phyloP scores from a whole-genome alignment of 2,888 invertebrate genomes.

The Cinara cedri region DNA sequence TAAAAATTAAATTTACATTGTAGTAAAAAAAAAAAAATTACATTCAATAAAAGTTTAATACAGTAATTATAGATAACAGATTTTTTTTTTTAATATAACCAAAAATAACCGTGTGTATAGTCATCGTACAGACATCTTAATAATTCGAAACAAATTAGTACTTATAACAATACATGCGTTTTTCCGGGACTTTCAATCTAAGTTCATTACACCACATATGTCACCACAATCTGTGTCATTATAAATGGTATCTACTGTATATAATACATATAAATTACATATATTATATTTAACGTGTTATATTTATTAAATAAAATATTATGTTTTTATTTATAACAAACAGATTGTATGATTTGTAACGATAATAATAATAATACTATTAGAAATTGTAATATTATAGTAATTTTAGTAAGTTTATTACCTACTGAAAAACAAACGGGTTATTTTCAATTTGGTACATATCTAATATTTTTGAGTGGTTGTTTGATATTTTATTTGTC shows the following conservation, averaged over 20 bases:
- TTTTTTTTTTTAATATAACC: background rate
- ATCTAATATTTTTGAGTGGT: slow-evolving; percentile 31
- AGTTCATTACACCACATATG: no score
- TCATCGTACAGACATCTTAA: slow-evolving; percentile 1
- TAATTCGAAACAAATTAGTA: no score
- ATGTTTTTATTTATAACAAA: slow-evolving; percentile 25
- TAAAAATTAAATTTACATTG: no score
- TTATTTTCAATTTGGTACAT: slow-evolving; percentile 6
- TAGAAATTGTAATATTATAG: slow-evolving; percentile 20
- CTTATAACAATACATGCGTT: no score
- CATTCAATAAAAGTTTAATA: no score
- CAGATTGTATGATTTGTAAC: slow-evolving; percentile 23
- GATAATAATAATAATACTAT: slow-evolving; percentile 14
- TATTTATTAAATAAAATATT: background rate
- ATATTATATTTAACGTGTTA: slow-evolving; percentile 11
- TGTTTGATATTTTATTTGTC: slow-evolving; percentile 40
- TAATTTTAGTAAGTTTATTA: slow-evolving; percentile 16
- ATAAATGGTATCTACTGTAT: no score
- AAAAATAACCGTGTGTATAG: background rate
- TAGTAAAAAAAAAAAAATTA: no score
- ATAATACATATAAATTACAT: background rate
- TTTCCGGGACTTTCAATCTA: no score
- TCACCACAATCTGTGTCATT: no score
- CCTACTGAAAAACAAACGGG: slow-evolving; percentile 1
- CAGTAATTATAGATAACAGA: no score